A percentile compares a stretch with the other conserved stretches of the same genome.
Evolutionary conservation across 2,113 vertebrate species (phyloP).

Genomic region (Silurus meridionalis): DNA sequence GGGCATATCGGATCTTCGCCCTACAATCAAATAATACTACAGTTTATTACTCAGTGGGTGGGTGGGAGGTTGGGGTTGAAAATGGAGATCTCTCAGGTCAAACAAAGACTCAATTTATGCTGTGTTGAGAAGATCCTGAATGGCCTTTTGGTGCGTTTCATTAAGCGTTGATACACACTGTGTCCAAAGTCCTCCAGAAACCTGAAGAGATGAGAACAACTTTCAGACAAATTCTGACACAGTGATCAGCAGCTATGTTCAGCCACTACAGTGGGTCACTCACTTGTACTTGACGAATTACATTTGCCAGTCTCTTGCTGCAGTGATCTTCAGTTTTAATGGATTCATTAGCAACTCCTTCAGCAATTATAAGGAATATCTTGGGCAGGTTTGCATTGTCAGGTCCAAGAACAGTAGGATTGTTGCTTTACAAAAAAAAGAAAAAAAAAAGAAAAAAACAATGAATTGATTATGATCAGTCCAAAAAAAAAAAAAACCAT

Average conservation of each 20-base stretch:
- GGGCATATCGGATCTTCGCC: neutral
- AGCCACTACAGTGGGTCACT: neutral
- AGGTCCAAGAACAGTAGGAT: conserved; percentile 91
- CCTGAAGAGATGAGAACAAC: conserved; percentile 67
- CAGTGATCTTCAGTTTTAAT: conserved; percentile 91
- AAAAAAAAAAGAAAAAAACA: neutral
- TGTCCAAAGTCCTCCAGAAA: conserved; percentile 91
- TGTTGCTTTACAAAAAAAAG: conserved; percentile 78
- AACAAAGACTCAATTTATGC: conserved; percentile 76
- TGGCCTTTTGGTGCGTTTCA: conserved; percentile 92
- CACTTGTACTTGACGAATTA: conserved; percentile 97
- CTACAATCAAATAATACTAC: conserved; percentile 57
- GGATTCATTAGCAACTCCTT: conserved; percentile 90
- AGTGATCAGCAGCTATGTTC: neutral
- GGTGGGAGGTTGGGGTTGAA: conserved; percentile 46
- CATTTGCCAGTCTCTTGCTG: conserved; percentile 92
- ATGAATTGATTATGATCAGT: neutral
- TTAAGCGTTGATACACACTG: conserved; percentile 92
- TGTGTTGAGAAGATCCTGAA: conserved; percentile 93
- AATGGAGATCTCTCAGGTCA: conserved; percentile 50
- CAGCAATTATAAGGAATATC: conserved; percentile 94
- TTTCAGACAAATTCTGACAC: neutral
- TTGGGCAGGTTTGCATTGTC: conserved; percentile 95
- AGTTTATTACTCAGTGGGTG: conserved; percentile 65
- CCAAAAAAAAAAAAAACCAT: neutral